Conservation (phyloP, 64 coral and sea anemone genomes). For the Astreopora myriophthalma region DNA sequence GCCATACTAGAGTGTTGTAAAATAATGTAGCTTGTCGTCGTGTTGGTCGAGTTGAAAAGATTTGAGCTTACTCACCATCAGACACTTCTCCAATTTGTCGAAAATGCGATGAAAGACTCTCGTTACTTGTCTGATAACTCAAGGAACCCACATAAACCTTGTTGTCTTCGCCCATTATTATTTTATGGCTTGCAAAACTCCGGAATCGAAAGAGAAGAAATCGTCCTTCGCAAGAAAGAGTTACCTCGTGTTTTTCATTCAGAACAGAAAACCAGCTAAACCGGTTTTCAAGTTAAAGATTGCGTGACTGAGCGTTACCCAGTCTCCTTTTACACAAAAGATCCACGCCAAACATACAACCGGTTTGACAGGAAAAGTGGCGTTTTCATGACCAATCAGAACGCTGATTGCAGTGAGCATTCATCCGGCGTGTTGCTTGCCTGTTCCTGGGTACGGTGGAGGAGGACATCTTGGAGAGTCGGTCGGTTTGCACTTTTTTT, state of each 20-base stretch:
- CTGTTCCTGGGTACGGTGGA: too few relatives aligned
- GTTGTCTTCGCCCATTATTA: not conserved
- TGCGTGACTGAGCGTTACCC: not conserved
- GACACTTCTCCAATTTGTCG: not conserved
- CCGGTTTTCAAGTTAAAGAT: not conserved
- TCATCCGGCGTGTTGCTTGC: not conserved
- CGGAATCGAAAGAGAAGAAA: not conserved
- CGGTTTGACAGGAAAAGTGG: not conserved
- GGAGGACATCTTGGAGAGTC: not conserved
- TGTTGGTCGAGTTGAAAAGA: too few relatives aligned
- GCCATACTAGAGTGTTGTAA: too few relatives aligned
- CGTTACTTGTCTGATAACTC: not conserved
- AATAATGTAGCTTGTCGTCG: not conserved
- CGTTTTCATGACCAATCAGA: constrained; percentile 1
- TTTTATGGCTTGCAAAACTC: not conserved
- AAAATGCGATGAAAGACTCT: not conserved
- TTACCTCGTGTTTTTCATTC: constrained; percentile 6
- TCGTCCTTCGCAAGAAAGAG: not conserved
- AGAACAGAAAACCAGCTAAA: not conserved
- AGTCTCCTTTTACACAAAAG: not conserved
- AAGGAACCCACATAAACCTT: constrained; percentile 17
- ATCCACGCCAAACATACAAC: not conserved
- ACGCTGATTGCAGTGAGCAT: not conserved
- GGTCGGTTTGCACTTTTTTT: not conserved
- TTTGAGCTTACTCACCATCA: not conserved